These are phyloP conservation scores for Globicephala melas DNA, from an alignment of 2,113 vertebrate genomes.

Conservation along the genomic window DNA sequence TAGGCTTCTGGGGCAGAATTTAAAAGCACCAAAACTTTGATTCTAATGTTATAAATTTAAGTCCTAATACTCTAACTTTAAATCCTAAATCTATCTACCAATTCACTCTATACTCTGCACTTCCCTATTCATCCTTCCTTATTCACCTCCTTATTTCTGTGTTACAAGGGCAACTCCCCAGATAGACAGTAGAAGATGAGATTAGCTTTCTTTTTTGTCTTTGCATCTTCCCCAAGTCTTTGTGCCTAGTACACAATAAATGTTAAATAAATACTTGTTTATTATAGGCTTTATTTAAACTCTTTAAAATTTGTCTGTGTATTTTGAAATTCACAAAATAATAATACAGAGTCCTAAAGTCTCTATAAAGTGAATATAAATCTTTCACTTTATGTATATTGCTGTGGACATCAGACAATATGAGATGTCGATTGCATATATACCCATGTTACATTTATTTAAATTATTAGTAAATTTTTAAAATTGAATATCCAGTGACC, in stretches of 20 bases:
- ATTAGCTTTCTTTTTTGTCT: background rate
- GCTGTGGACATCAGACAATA: background rate
- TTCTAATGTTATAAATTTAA: background rate
- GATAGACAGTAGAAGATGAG: background rate
- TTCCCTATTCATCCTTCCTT: background rate
- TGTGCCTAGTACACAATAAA: background rate
- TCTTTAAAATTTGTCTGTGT: background rate
- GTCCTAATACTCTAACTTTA: background rate
- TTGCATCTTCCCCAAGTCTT: background rate
- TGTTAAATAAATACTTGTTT: background rate
- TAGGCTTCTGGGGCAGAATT: background rate
- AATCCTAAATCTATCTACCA: background rate
- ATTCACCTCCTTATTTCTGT: background rate
- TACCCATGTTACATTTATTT: background rate
- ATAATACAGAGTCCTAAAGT: background rate
- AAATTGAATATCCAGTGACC: background rate
- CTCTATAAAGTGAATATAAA: background rate
- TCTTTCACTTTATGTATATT: background rate
- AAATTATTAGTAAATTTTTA: background rate
- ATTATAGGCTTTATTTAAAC: background rate
- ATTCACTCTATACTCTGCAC: background rate
- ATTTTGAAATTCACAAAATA: slow-evolving; percentile 29
- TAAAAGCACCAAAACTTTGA: background rate
- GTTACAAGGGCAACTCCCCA: background rate
- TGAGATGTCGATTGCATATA: background rate